These are phyloP conservation scores for Tetraneura akinire DNA, from an alignment of 1,140 invertebrate species.

Conservation along the genomic window DNA sequence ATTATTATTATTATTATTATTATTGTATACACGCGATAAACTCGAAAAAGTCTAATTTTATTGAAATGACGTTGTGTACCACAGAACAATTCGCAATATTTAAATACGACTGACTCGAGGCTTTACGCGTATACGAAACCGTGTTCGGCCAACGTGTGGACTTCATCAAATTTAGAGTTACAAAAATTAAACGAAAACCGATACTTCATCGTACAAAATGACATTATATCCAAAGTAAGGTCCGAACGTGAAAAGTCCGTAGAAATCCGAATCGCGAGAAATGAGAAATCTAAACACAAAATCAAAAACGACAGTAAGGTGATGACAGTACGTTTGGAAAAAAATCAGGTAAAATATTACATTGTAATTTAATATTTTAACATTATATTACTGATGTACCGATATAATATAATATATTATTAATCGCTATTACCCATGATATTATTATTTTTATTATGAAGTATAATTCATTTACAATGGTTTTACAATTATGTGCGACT, in stretches of 20 bases:
- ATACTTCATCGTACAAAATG: background rate
- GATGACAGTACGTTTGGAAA: background rate
- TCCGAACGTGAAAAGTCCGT: background rate
- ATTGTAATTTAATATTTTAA: no score
- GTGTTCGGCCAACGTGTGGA: background rate
- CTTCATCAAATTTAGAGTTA: background rate
- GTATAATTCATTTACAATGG: no score
- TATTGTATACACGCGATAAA: no score
- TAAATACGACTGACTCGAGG: background rate
- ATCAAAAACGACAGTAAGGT: background rate
- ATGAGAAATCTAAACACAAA: background rate
- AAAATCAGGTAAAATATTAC: background rate
- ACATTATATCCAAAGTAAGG: background rate
- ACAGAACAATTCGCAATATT: background rate
- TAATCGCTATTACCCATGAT: no score
- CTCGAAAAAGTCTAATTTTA: no score
- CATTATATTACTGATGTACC: no score
- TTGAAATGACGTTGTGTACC: no score
- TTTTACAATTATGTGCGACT: no score
- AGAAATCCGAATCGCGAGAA: background rate
- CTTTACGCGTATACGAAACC: background rate
- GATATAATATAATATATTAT: no score
- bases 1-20: no score
- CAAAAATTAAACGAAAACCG: background rate
- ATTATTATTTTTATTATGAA: no score